Evolutionary conservation across 2,113 vertebrate species (phyloP), one percentile per base, ranked within the genome.

Genomic region (Cynoglossus semilaevis): DNA sequence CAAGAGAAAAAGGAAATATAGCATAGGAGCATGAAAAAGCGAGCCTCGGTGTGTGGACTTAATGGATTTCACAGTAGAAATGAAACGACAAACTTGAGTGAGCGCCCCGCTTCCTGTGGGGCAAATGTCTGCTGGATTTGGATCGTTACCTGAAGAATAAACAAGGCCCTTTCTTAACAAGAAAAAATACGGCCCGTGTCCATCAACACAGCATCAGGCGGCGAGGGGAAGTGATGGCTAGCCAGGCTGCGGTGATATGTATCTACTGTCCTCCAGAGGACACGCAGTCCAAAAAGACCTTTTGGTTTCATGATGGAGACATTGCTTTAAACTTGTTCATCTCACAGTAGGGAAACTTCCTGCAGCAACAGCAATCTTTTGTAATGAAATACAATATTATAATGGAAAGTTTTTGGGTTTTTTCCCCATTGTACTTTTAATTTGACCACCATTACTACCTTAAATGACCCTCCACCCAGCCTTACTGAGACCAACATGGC

Each of bases 51-150:
- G 72, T 79, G 63, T 79, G 55, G 70, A 85, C 77, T 87, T 90
- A 89, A 90, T 90, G 89, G 84, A 81, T 90, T 91, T 90, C 80
- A 85, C 88, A 91, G 89, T 85, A 72, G 74, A 89, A 88, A 87
- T 81, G 75, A 89, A 85, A 89, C 83, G 83, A 87, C 87, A 90
- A 87, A 88, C 72, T 81, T 90, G 86, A 88, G 83, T 88, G 86
- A 88, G 83, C 82, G 65, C 76, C 82, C 76, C 78, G 72, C 83
- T 87, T 90, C 89, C 88, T 88, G 87, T 87, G 86, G 85, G 86
- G 76, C 72, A 80, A 85, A 85, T 72, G 82, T 80, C 86, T 89
- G 87, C 79, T 69, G 77, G 86, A 88, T 87, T 84, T 82, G 85
- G 86, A 87, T 88, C 80, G 77, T 89, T 89, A 90, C 87, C 84